Percentiles rank a stretch among this genome's conserved stretches.
phyloP scores from a whole-genome alignment of 2,113 vertebrate genomes.

The Nestor notabilis region DNA sequence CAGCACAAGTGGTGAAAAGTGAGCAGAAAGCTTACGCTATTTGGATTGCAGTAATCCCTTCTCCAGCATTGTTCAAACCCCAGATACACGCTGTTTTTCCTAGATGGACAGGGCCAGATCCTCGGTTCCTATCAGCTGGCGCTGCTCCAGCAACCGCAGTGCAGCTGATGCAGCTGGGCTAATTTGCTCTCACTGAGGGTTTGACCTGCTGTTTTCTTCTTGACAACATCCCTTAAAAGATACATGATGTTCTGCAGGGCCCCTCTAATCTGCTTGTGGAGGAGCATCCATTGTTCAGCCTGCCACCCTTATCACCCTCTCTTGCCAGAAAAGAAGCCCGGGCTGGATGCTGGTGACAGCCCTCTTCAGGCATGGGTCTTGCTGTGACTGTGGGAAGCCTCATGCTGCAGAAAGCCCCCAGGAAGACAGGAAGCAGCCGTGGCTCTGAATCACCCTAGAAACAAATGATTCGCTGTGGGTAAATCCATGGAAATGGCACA shows the following conservation, averaged over 20 bases:
- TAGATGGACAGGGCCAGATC: background rate
- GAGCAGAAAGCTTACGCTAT: background rate
- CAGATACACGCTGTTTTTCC: background rate
- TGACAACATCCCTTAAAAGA: slow-evolving; percentile 24
- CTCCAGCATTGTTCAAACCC: background rate
- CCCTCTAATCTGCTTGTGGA: slow-evolving; percentile 17
- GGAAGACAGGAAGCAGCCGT: background rate
- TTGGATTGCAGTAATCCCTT: background rate
- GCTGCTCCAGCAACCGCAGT: background rate
- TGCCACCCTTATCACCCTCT: background rate
- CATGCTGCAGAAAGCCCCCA: background rate
- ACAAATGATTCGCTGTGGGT: slow-evolving; percentile 27
- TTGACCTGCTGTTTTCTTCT: background rate
- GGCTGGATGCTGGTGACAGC: slow-evolving; percentile 1
- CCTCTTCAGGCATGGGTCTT: background rate
- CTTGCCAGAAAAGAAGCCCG: background rate
- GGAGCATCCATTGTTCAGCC: background rate
- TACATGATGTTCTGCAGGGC: slow-evolving; percentile 21
- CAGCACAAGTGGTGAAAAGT: background rate
- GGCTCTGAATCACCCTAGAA: slow-evolving; percentile 35
- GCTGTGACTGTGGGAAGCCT: background rate
- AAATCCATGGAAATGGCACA: background rate
- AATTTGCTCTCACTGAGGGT: slow-evolving; percentile 13
- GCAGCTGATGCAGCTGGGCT: background rate
- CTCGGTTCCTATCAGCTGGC: background rate